phyloP scores from a whole-genome alignment of 2,113 vertebrate genomes.

The Pelecanoides urinatrix region DNA sequence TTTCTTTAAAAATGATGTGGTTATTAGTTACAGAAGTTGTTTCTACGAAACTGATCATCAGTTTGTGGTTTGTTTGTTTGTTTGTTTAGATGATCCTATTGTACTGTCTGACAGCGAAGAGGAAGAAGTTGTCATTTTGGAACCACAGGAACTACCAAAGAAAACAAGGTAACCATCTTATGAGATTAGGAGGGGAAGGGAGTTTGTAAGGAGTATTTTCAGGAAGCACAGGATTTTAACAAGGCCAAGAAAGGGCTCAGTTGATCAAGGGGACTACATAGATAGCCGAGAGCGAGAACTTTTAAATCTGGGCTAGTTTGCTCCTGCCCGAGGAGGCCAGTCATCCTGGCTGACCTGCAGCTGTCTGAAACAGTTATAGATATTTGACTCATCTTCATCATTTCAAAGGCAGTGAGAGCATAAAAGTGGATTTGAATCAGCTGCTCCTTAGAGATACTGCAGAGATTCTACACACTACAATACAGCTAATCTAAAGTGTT shows the following conservation, averaged over 20 bases:
- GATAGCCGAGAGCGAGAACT: accelerated
- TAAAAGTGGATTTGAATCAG: neutral
- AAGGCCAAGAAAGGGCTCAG: neutral
- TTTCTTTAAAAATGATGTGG: neutral
- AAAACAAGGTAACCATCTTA: constrained; percentile 71
- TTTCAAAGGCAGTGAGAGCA: neutral
- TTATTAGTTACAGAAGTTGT: neutral
- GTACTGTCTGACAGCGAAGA: constrained; percentile 93
- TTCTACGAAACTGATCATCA: neutral
- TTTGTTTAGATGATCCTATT: constrained; percentile 77
- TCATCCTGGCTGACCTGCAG: neutral
- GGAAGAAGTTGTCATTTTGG: constrained; percentile 90
- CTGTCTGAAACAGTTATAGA: accelerated
- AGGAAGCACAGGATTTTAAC: neutral
- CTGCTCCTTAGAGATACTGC: neutral
- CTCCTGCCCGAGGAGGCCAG: neutral
- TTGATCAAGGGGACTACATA: neutral
- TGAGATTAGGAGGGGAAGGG: neutral
- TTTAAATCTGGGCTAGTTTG: neutral
- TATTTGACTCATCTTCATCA: neutral
- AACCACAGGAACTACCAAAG: constrained; percentile 70
- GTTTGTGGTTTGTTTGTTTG: neutral
- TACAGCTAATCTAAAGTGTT: neutral
- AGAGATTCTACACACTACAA: accelerated
- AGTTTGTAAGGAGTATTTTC: neutral